Percentiles rank a stretch among this genome's conserved stretches.
Evolutionary conservation across 2,113 vertebrate species (phyloP).

Genomic region (Calidris pugnax): DNA sequence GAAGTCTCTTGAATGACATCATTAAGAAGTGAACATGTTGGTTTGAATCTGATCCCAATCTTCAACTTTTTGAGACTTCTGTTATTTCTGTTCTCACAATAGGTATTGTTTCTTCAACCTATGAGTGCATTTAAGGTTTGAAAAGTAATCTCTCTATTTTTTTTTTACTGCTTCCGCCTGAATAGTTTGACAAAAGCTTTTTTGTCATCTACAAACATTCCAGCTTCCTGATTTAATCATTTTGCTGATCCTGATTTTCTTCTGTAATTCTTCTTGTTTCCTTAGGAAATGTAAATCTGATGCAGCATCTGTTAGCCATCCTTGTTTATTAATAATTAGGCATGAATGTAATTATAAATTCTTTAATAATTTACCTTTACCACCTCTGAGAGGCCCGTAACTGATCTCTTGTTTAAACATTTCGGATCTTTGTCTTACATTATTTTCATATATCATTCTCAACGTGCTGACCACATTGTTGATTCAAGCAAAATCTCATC

Average conservation of each 20-base stretch:
- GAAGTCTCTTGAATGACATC: neutral
- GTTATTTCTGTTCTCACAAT: neutral
- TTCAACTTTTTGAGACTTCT: neutral
- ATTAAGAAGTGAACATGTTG: neutral
- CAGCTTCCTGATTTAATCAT: neutral
- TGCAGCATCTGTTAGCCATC: constrained; percentile 57
- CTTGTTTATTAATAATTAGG: constrained; percentile 67
- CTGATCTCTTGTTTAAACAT: constrained; percentile 62
- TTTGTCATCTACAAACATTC: neutral
- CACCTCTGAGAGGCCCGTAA: constrained; percentile 53
- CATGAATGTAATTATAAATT: constrained; percentile 57
- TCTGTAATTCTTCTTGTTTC: constrained; percentile 50
- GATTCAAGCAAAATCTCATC: constrained; percentile 61
- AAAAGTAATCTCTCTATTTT: neutral
- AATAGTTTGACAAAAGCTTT: constrained; percentile 4
- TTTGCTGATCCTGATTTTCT: constrained; percentile 61
- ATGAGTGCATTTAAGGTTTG: neutral
- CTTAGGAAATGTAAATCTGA: constrained; percentile 65
- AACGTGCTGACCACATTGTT: constrained; percentile 44
- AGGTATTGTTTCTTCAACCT: neutral
- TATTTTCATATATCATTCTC: constrained; percentile 58
- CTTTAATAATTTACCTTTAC: constrained; percentile 66
- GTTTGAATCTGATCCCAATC: neutral
- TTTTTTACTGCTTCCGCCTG: neutral
- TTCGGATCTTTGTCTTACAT: constrained; percentile 35